Evolutionary conservation across 2,797 vertebrate species (phyloP).

Genomic region (Gila robusta): DNA sequence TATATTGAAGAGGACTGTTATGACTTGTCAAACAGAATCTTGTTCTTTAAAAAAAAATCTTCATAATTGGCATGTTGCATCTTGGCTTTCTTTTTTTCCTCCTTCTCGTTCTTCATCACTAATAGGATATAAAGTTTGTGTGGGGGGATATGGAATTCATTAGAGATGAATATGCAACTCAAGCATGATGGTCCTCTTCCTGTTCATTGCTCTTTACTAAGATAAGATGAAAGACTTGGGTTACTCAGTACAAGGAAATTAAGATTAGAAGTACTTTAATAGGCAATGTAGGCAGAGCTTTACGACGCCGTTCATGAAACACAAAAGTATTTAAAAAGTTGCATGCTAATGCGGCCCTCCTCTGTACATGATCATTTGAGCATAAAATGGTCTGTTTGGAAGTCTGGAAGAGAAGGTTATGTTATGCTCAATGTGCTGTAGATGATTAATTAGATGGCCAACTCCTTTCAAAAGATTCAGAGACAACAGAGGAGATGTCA

Average conservation of each 20-base stretch:
- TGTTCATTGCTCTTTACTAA: constrained; percentile 70
- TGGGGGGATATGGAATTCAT: constrained; percentile 73
- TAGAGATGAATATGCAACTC: constrained; percentile 74
- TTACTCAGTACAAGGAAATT: constrained; percentile 79
- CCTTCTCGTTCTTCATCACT: constrained; percentile 66
- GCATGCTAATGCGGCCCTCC: constrained; percentile 68
- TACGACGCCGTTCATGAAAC: constrained; percentile 63
- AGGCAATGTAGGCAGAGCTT: constrained; percentile 75
- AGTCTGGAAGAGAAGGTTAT: constrained; percentile 45
- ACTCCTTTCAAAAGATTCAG: constrained; percentile 65
- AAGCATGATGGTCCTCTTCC: constrained; percentile 77
- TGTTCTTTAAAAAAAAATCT: constrained; percentile 60
- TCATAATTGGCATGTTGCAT: constrained; percentile 69
- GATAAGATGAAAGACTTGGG: constrained; percentile 73
- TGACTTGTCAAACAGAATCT: constrained; percentile 67
- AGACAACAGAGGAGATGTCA: constrained; percentile 75
- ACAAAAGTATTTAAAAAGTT: constrained; percentile 80
- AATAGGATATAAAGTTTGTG: constrained; percentile 75
- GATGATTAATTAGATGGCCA: constrained; percentile 59
- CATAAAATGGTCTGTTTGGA: constrained; percentile 73
- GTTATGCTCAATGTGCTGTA: constrained; percentile 47
- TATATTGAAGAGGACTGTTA: constrained; percentile 62
- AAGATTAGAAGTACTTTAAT: constrained; percentile 81
- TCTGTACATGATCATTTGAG: constrained; percentile 80
- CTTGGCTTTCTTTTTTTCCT: constrained; percentile 54